A percentile compares a stretch with the other conserved stretches of the same genome.
These are phyloP conservation scores for Pammene aurita DNA, from an alignment of 2,888 invertebrate species.

Conservation along the genomic window DNA sequence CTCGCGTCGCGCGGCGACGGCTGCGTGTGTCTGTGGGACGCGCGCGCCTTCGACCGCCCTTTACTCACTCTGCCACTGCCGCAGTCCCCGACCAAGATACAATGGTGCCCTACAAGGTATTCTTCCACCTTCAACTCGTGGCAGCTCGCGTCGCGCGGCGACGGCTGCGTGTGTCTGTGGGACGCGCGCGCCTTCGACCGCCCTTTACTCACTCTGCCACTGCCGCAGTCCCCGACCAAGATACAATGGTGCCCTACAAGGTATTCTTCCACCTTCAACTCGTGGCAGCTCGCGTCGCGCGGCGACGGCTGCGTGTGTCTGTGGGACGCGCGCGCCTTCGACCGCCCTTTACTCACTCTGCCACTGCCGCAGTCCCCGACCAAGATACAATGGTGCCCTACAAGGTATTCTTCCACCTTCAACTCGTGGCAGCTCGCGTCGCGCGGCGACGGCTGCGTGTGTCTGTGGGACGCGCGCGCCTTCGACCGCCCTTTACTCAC, in stretches of 20 bases:
- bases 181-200: constrained; percentile 94
- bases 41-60: constrained; percentile 92
- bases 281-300: no score
- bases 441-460: constrained; percentile 90
- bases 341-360: no score
- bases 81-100: constrained; percentile 88
- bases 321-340: no score
- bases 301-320: no score
- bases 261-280: no score
- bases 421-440: constrained; percentile 92
- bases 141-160: constrained; percentile 92
- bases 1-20: constrained; percentile 93
- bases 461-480: constrained; percentile 94
- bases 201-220: constrained; percentile 89
- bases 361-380: no score
- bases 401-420: constrained; percentile 64
- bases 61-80: constrained; percentile 88
- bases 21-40: constrained; percentile 94
- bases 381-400: no score
- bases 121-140: constrained; percentile 86
- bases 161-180: constrained; percentile 93
- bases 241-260: no score
- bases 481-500: constrained; percentile 92
- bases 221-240: constrained; percentile 65
- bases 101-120: constrained; percentile 94